Percentiles rank a stretch among this genome's conserved stretches.
phyloP scores from a whole-genome alignment of 1,140 invertebrate species.

The Scaptodrosophila lebanonensis region DNA sequence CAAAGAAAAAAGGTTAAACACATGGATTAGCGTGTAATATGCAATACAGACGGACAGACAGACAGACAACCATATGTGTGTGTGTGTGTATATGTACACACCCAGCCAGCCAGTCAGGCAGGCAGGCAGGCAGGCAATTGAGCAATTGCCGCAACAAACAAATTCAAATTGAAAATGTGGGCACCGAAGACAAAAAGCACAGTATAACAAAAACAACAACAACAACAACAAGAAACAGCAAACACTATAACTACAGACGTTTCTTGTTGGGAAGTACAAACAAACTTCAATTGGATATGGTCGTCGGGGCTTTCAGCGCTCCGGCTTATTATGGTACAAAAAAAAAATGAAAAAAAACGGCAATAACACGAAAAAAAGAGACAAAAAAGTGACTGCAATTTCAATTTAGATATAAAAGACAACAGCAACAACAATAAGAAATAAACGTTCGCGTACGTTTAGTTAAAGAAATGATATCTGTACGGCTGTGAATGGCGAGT shows the following conservation, averaged over 20 bases:
- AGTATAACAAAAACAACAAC: slow-evolving; percentile 19
- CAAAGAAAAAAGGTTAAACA: slow-evolving; percentile 43
- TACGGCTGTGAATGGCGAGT: slow-evolving; percentile 14
- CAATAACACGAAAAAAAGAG: too few relatives aligned
- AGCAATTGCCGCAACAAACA: slow-evolving; percentile 74
- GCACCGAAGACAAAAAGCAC: slow-evolving; percentile 37
- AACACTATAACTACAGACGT: slow-evolving; percentile 45
- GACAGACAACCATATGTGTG: slow-evolving; percentile 11
- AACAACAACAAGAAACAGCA: slow-evolving; percentile 5
- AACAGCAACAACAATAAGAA: slow-evolving; percentile 13
- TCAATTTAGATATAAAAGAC: slow-evolving; percentile 57
- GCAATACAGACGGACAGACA: slow-evolving; percentile 32
- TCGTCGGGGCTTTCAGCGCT: slow-evolving; percentile 5
- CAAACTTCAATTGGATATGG: slow-evolving; percentile 68
- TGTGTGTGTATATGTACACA: slow-evolving; percentile 5
- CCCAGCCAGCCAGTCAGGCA: slow-evolving; percentile 22
- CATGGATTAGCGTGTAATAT: slow-evolving; percentile 66
- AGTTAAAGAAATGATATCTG: slow-evolving; percentile 16
- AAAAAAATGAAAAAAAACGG: neutral
- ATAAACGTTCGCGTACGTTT: too few relatives aligned
- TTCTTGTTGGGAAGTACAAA: slow-evolving; percentile 60
- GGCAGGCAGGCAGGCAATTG: slow-evolving; percentile 63
- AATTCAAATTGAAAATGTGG: slow-evolving; percentile 75
- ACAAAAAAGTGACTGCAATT: slow-evolving; percentile 37
- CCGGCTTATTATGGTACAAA: neutral